Base-by-base conservation (phyloP, 1,140 invertebrate genomes). In the Cotesia chilonis region DNA sequence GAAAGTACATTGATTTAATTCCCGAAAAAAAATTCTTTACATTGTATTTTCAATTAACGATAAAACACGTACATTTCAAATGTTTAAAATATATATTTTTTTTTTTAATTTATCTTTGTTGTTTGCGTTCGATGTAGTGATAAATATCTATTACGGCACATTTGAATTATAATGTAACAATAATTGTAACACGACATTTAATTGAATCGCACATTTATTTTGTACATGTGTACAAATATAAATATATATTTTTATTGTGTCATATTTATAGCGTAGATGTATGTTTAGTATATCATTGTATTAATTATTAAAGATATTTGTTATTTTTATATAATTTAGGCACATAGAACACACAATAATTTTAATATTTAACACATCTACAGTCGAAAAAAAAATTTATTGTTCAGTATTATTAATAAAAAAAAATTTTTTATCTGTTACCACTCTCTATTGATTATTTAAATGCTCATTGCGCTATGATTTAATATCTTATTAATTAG, bases 261-360 rank as follows among this genome's bases (percentile, higher is more conserved):
- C 28, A 52, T 67, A 67, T 52, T 67, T 54, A 65, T 52, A 17
- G 20, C 64, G 36, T 70, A 61, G 51, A 37, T 41, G 38, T 64
- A 64, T 64, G 28, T 37, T 52, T 9, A 54, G n/a, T 52, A 64
- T 71, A 71, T 61, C 28, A 28, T 28, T 28, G 28, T 64, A 54
- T 36, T 64, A 64, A 54, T 28, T 64, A 71, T 63, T 64, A n/a
- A 52, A 59, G 14, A 69, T 36, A 20, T 14, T 14, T 64, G 2
- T 64, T 64, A 41, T 60, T 38, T 60, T 70, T 66, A 51, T 57
- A 14, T 71, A 55, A 57, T 57, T 71, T 71, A 71, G 70, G 70
- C 70, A 71, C 70, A 71, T 65, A 35, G 70, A 71, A 71, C 70
- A 64, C 70, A 71, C 70, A 71, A 65, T 51, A 47, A 71, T 57